Conservation (phyloP, 2,113 vertebrate genomes). For the Galeopterus variegatus region DNA sequence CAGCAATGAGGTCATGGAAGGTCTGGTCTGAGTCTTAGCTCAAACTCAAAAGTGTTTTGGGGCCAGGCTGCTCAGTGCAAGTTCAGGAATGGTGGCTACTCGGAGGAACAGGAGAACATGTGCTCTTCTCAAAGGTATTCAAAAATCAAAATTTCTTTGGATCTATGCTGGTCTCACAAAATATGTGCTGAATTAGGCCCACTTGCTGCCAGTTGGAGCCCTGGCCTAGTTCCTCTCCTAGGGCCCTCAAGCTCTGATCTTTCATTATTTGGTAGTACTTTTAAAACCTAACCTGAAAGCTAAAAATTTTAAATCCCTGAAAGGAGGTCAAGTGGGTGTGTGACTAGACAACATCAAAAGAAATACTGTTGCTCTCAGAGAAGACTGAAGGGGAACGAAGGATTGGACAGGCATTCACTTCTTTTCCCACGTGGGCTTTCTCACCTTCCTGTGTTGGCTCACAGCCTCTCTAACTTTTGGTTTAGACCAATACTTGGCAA, state of each 20-base stretch:
- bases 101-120: background rate
- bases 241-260: background rate
- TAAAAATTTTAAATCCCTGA: conserved; percentile 50
- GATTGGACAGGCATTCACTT: background rate
- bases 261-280: conserved; percentile 50
- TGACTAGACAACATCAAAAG: conserved; percentile 46
- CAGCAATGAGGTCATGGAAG: background rate
- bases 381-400: conserved; percentile 13
- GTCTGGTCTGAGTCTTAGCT: conserved; percentile 20
- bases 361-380: conserved; percentile 44
- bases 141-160: conserved; percentile 17
- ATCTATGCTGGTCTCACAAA: conserved; percentile 34
- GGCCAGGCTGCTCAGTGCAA: background rate
- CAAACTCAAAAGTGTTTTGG: background rate
- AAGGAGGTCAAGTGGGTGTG: conserved; percentile 50
- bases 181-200: background rate
- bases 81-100: background rate
- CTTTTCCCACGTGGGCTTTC: background rate
- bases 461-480: background rate
- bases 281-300: conserved; percentile 52
- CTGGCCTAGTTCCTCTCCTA: conserved; percentile 18
- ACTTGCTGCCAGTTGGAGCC: background rate
- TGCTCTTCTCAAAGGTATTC: background rate
- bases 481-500: background rate
- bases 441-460: background rate